Conservation (phyloP, 2,888 invertebrate species). For the Andrena trimmerana region DNA sequence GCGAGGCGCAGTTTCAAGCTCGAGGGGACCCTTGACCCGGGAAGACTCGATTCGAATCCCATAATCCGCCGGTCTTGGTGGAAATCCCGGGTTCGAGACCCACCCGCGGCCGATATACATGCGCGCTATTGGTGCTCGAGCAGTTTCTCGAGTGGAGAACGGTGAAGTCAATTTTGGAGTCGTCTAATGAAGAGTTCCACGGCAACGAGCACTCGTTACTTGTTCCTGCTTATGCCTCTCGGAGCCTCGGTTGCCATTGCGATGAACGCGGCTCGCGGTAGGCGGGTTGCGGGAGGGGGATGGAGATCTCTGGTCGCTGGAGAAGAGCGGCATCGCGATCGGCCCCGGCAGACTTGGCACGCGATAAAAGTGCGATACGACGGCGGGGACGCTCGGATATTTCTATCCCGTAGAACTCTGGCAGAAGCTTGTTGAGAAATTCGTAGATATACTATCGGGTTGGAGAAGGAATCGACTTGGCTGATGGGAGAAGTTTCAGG, state of each 20-base stretch:
- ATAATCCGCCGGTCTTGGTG: conserved; percentile 46
- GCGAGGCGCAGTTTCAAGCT: conserved; percentile 52
- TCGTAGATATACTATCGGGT: not conserved
- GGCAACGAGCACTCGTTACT: conserved; percentile 50
- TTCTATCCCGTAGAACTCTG: not conserved
- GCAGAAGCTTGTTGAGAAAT: not conserved
- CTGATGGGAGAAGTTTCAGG: not conserved
- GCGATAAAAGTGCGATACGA: not conserved
- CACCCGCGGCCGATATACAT: conserved; percentile 22
- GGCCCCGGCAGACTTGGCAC: not conserved
- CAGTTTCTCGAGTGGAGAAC: conserved; percentile 51
- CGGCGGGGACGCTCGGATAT: not conserved
- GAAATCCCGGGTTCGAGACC: conserved; percentile 42
- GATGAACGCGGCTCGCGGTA: not conserved
- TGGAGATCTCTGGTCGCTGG: not conserved
- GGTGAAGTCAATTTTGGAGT: conserved; percentile 57
- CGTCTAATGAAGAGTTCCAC: conserved; percentile 55
- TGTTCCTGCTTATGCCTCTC: conserved; percentile 42
- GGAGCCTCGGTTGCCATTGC: not conserved
- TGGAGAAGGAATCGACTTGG: not conserved
- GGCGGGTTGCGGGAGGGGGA: too few relatives aligned
- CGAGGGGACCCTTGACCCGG: conserved; percentile 58
- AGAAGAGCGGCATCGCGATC: not conserved
- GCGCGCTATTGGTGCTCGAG: conserved; percentile 50
- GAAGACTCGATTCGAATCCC: conserved; percentile 54